Evolutionary conservation across 1,140 invertebrate genomes (phyloP), one percentile per base, ranked within the genome.

Genomic region (Araneus ventricosus): DNA sequence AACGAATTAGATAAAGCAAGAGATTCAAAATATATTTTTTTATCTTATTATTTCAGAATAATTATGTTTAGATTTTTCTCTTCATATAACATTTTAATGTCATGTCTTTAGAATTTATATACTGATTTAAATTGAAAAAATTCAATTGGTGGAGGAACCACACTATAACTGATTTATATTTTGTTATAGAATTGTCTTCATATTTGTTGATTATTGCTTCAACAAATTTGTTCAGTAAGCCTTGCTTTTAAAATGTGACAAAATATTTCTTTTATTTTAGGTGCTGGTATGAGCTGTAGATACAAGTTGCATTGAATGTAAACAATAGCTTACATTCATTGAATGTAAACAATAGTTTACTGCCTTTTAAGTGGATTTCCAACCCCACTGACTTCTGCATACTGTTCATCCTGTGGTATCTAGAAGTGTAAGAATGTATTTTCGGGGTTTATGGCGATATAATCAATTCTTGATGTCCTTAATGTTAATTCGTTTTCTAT

Each of bases 281-380:
- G 70, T 75, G 70, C 70, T 75, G 70, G 70, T 75, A 75, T 75
- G 70, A 75, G 70, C 70, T 75, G 70, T 70, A 70, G 63, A 24
- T 70, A n/a, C 37, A 75, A 34, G 7, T 75, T 20, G 17, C 70
- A 75, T 75, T 20, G 63, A 34, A 75, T 34, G 70, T 75, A 34
- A 75, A 67, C 63, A 27, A 27, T 67, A 14, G 45, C 45, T 52
- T 52, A 14, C 45, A 52, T 52, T 52, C 70, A 75, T 75, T 20
- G 63, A 75, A 75, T 34, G 70, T 75, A 20, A 75, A 30, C 63
- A n/a, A 67, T 14, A 27, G 14, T 20, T 37, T 75, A 20, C 4
- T 30, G 34, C 20, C 30, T 75, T 75, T 75, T 34, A 20, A 34
- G 70, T 75, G 30, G 30, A 75, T 75, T 75, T 75, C 70, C 10